phyloP scores from a whole-genome alignment of 2,113 vertebrate genomes.

The Hydrochoerus hydrochaeris region DNA sequence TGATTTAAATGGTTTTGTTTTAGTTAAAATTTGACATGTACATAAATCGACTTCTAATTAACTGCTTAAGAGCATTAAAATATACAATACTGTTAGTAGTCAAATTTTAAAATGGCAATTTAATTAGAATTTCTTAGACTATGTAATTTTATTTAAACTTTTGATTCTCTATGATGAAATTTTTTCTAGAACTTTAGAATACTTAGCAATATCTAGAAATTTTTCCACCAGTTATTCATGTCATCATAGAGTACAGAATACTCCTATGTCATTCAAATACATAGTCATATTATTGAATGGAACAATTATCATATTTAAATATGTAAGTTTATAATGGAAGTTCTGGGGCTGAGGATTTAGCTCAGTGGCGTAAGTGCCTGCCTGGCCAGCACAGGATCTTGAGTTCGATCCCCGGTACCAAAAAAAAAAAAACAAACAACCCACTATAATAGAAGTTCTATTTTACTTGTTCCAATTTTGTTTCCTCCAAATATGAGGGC shows the following conservation, averaged over 20 bases:
- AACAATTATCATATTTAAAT: no score
- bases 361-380: no score
- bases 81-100: not conserved
- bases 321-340: no score
- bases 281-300: not conserved
- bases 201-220: not conserved
- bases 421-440: no score
- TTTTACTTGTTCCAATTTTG: no score
- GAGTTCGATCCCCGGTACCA: no score
- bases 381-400: no score
- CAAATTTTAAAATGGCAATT: constrained; percentile 17
- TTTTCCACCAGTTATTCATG: not conserved
- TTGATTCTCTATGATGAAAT: not conserved
- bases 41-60: not conserved
- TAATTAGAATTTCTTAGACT: constrained; percentile 39
- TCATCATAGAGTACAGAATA: not conserved
- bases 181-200: constrained; percentile 15
- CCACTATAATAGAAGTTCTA: no score
- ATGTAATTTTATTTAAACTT: constrained; percentile 23
- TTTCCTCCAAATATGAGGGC: no score
- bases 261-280: not conserved
- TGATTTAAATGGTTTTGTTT: not conserved
- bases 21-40: not conserved
- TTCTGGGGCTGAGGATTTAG: no score
- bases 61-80: not conserved